Conservation (phyloP, 2,888 invertebrate genomes). For the Lordiphosa andalusiaca region DNA sequence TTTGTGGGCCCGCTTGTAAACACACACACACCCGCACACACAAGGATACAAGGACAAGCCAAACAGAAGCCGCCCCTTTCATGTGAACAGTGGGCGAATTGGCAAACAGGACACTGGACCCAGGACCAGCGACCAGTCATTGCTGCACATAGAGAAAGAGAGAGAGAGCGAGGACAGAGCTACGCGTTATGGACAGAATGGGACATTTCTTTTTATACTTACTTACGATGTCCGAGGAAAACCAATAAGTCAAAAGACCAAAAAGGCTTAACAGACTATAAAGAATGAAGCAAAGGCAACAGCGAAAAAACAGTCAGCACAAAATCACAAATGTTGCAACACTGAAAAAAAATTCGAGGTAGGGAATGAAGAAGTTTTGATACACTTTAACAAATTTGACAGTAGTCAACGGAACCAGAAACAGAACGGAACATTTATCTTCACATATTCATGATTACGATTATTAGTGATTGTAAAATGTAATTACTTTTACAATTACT, state of each 20-base stretch:
- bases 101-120: constrained; percentile 28
- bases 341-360: constrained; percentile 8
- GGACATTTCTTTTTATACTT: constrained; percentile 12
- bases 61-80: constrained; percentile 46
- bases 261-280: constrained; percentile 68
- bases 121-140: constrained; percentile 27
- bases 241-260: constrained; percentile 65
- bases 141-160: constrained; percentile 34
- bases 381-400: too few species aligned
- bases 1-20: constrained; percentile 40
- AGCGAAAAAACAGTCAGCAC: constrained; percentile 45
- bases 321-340: constrained; percentile 49
- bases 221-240: constrained; percentile 33
- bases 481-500: too few species aligned
- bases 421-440: too few species aligned
- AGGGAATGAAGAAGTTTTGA: background rate
- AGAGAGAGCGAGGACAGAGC: constrained; percentile 53
- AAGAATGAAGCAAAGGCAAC: constrained; percentile 48
- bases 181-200: constrained; percentile 39
- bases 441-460: too few species aligned
- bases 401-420: too few species aligned
- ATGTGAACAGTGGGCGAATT: constrained; percentile 26
- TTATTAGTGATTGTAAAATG: too few species aligned
- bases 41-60: constrained; percentile 52
- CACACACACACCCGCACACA: constrained; percentile 33